Percentiles rank a stretch among this genome's conserved stretches.
These are phyloP conservation scores for Puma concolor DNA, from an alignment of 2,113 vertebrate species.

Conservation along the genomic window DNA sequence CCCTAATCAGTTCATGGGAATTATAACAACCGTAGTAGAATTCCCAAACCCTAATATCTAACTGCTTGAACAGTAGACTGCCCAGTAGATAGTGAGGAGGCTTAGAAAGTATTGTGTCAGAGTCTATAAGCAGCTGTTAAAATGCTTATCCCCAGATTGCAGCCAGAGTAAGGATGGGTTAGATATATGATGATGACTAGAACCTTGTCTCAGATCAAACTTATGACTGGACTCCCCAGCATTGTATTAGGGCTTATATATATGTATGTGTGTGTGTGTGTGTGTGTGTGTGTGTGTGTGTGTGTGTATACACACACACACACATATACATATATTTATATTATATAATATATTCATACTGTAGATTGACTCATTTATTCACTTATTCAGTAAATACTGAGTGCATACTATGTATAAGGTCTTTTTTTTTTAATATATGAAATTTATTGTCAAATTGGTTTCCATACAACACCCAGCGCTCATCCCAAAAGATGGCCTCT, in stretches of 20 bases:
- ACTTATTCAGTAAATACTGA: too few relatives aligned
- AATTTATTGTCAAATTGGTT: too few relatives aligned
- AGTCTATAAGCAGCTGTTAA: background rate
- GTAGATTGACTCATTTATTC: background rate
- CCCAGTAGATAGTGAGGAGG: background rate
- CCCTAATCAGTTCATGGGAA: background rate
- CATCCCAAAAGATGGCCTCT: too few relatives aligned
- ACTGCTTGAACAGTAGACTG: background rate
- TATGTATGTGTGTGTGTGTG: too few relatives aligned
- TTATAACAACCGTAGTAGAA: background rate
- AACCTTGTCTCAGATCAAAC: background rate
- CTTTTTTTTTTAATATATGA: background rate
- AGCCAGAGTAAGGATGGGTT: background rate
- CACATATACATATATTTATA: too few relatives aligned
- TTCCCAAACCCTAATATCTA: background rate
- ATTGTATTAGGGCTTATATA: background rate
- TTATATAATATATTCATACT: background rate
- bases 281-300: too few relatives aligned
- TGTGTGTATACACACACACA: too few relatives aligned
- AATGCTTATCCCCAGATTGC: background rate
- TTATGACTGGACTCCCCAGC: background rate
- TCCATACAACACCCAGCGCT: too few relatives aligned
- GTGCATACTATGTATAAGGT: background rate
- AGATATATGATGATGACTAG: background rate
- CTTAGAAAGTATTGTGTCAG: background rate